A percentile compares a stretch with the other conserved stretches of the same genome.
Evolutionary conservation across 2,888 invertebrate genomes (phyloP).

Genomic region (Anoncus sp.): DNA sequence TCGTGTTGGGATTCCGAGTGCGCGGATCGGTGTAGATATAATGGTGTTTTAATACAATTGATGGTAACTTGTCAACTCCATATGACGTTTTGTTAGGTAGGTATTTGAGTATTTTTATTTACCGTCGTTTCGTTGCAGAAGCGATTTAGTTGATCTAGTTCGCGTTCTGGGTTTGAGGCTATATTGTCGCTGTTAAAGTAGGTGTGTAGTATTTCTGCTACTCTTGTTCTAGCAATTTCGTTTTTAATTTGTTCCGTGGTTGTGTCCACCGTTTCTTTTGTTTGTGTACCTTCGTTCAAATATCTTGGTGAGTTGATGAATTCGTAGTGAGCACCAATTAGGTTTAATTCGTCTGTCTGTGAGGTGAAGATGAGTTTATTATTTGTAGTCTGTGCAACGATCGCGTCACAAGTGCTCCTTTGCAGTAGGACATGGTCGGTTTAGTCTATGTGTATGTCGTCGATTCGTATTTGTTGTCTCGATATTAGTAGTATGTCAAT

Average conservation of each 20-base stretch:
- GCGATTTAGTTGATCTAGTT: too few relatives aligned
- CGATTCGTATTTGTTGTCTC: too few relatives aligned
- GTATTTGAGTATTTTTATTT: background rate
- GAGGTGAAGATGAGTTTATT: background rate
- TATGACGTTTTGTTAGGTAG: background rate
- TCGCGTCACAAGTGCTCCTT: background rate
- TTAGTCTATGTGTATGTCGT: background rate
- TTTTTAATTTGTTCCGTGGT: too few relatives aligned
- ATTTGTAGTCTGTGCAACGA: background rate
- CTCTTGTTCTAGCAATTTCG: too few relatives aligned
- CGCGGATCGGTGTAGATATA: background rate
- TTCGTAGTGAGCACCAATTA: constrained; percentile 6
- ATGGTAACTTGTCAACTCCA: background rate
- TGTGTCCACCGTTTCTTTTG: too few relatives aligned
- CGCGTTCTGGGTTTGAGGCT: background rate
- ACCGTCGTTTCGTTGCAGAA: too few relatives aligned
- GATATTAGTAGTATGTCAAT: constrained; percentile 46
- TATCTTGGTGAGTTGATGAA: constrained; percentile 30
- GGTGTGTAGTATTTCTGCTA: too few relatives aligned
- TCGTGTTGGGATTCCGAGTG: background rate
- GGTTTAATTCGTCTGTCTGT: background rate
- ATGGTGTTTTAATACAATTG: background rate
- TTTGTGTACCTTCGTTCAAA: too few relatives aligned
- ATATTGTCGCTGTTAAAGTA: background rate
- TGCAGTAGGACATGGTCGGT: background rate